These are phyloP conservation scores for Agonum fuliginosum DNA, from an alignment of 2,888 invertebrate species.

Conservation along the genomic window DNA sequence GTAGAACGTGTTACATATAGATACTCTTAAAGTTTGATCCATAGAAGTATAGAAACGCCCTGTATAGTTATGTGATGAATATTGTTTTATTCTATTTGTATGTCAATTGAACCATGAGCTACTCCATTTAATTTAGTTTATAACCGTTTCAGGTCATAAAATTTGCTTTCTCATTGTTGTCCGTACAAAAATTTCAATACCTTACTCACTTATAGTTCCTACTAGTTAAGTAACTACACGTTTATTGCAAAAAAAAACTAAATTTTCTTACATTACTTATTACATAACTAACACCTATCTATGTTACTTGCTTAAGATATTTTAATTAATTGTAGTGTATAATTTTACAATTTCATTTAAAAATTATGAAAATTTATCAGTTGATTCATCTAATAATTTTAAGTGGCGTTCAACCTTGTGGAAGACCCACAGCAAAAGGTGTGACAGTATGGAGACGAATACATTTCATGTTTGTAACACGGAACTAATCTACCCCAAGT, in stretches of 20 bases:
- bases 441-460: background rate
- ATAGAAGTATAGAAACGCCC: no score
- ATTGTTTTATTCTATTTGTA: no score
- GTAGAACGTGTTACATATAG: no score
- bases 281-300: background rate
- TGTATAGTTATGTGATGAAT: no score
- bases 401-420: background rate
- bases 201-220: background rate
- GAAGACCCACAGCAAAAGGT: background rate
- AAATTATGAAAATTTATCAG: constrained; percentile 15
- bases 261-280: background rate
- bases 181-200: constrained; percentile 16
- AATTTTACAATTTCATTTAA: constrained; percentile 20
- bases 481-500: no score
- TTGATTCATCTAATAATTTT: background rate
- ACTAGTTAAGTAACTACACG: constrained; percentile 16
- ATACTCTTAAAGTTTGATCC: no score
- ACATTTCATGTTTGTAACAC: no score
- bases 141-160: constrained; percentile 30
- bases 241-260: no score
- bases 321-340: background rate
- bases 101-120: constrained; percentile 8
- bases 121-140: constrained; percentile 24
- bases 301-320: background rate
- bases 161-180: constrained; percentile 38